These are phyloP conservation scores for Aproaerema taeniolella DNA, from an alignment of 2,888 invertebrate genomes.

Conservation along the genomic window DNA sequence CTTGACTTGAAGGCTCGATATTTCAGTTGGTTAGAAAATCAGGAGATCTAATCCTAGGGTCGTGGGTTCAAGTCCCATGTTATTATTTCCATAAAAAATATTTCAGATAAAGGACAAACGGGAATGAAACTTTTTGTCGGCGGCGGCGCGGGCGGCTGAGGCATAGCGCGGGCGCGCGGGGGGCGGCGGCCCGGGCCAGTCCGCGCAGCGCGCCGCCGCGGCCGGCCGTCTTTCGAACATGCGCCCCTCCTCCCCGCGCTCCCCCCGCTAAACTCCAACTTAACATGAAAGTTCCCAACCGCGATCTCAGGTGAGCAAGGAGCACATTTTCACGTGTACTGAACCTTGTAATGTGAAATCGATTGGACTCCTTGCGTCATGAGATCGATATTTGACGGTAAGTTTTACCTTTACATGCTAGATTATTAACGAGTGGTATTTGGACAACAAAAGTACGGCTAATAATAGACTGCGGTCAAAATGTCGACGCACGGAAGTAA, in stretches of 20 bases:
- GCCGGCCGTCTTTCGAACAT: constrained; percentile 41
- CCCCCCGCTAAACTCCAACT: constrained; percentile 27
- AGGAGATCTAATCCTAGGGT: too few relatives aligned
- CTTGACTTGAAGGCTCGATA: too few relatives aligned
- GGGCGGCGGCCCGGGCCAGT: constrained; percentile 38
- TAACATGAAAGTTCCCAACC: constrained; percentile 45
- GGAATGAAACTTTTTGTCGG: background rate
- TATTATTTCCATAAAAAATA: too few relatives aligned
- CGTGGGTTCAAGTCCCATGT: too few relatives aligned
- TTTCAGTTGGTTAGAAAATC: too few relatives aligned
- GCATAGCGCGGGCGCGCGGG: constrained; percentile 29
- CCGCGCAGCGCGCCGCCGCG: constrained; percentile 52
- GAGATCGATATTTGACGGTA: constrained; percentile 54
- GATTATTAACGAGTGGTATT: constrained; percentile 49
- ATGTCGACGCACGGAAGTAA: constrained; percentile 20
- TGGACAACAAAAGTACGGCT: constrained; percentile 29
- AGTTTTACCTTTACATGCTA: constrained; percentile 35
- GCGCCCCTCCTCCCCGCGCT: constrained; percentile 16
- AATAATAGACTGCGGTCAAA: constrained; percentile 36
- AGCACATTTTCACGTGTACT: constrained; percentile 44
- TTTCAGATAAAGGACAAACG: too few relatives aligned
- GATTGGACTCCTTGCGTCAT: constrained; percentile 43
- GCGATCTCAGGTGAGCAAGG: constrained; percentile 52
- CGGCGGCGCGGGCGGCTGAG: constrained; percentile 11
- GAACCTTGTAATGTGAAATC: constrained; percentile 49